Percentiles rank a stretch among this genome's conserved stretches.
These are phyloP conservation scores for Meiosimyza platycephala DNA, from an alignment of 2,888 invertebrate genomes.

Conservation along the genomic window DNA sequence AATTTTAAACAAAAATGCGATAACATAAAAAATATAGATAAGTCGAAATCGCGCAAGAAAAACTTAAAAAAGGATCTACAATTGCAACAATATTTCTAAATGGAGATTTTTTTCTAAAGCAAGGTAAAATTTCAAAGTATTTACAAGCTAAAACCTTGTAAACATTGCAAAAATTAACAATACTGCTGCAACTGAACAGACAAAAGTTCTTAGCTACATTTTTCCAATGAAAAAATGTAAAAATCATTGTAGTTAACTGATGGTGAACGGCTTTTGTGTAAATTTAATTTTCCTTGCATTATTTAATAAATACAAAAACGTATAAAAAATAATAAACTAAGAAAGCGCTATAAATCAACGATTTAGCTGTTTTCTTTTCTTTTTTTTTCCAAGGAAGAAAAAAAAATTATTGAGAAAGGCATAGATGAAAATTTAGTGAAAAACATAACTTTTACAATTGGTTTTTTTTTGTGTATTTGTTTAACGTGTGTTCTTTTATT, in stretches of 20 bases:
- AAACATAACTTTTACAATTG: conserved; percentile 6
- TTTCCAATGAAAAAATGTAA: not conserved
- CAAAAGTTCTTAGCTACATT: not conserved
- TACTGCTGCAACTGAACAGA: conserved; percentile 7
- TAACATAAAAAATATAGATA: conserved; percentile 10
- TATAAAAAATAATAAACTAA: conserved; percentile 9
- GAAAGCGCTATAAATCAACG: not conserved
- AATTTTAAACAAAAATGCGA: conserved; percentile 18
- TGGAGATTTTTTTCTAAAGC: conserved; percentile 8
- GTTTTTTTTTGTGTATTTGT: conserved; percentile 2
- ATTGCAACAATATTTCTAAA: conserved; percentile 9
- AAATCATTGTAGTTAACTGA: not conserved
- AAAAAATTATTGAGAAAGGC: conserved; percentile 5
- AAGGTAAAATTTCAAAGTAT: not conserved
- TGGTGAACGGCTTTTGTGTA: not conserved
- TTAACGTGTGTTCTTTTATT: conserved; percentile 26
- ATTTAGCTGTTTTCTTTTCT: not conserved
- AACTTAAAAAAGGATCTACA: not conserved
- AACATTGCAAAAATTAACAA: not conserved
- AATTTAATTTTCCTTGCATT: conserved; percentile 13
- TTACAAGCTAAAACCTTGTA: conserved; percentile 22
- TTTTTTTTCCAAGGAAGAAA: not conserved
- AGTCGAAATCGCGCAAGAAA: not conserved
- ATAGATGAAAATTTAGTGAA: conserved; percentile 11
- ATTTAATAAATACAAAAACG: conserved; percentile 10